Percentiles rank a stretch among this genome's conserved stretches.
phyloP scores from a whole-genome alignment of 2,888 invertebrate species.

The Cryptocephalus moraei region DNA sequence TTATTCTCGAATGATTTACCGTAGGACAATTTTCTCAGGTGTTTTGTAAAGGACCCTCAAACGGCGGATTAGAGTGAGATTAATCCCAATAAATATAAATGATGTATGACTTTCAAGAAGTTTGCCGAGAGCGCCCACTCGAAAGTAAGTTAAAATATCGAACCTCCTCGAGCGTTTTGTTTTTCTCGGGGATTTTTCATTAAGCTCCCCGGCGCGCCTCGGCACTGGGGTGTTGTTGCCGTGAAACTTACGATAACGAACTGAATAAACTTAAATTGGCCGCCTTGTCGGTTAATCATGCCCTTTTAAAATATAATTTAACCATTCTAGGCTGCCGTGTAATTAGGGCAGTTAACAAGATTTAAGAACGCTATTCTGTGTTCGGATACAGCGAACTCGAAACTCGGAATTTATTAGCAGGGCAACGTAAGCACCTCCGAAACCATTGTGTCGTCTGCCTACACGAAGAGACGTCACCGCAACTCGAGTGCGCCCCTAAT shows the following conservation, averaged over 20 bases:
- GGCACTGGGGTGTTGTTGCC: not conserved
- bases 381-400: conserved; percentile 19
- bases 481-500: conserved; percentile 6
- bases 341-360: conserved; percentile 29
- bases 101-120: too few relatives aligned
- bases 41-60: too few relatives aligned
- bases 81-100: too few relatives aligned
- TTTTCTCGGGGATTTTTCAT: too few relatives aligned
- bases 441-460: conserved; percentile 9
- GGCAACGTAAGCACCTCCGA: conserved; percentile 4
- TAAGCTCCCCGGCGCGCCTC: too few relatives aligned
- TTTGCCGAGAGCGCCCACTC: too few relatives aligned
- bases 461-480: conserved; percentile 12
- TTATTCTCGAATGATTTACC: too few relatives aligned
- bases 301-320: conserved; percentile 26
- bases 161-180: too few relatives aligned
- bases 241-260: conserved; percentile 7
- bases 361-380: conserved; percentile 27
- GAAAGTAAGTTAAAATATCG: too few relatives aligned
- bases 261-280: conserved; percentile 22
- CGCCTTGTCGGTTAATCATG: conserved; percentile 24
- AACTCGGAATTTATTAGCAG: conserved; percentile 22
- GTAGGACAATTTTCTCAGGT: too few relatives aligned
- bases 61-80: too few relatives aligned
- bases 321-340: conserved; percentile 24